These are phyloP conservation scores for Tetrapedia diversipes DNA, from an alignment of 2,888 invertebrate species.

Conservation along the genomic window DNA sequence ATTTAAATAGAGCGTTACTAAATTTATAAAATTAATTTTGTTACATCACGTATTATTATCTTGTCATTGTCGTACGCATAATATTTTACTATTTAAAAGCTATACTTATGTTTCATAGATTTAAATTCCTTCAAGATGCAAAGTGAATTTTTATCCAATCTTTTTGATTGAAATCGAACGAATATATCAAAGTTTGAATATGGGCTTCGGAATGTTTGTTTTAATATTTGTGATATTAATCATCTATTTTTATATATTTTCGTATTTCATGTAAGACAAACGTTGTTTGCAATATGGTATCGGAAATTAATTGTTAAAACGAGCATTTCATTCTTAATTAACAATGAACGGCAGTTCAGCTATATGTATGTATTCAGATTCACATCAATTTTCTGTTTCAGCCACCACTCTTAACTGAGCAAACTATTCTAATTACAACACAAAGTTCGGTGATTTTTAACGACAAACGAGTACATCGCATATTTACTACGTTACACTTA, in stretches of 20 bases:
- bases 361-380: slow-evolving; percentile 49
- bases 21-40: slow-evolving; percentile 62
- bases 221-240: not conserved
- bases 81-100: not conserved
- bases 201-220: too few species aligned
- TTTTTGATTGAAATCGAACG: not conserved
- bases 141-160: not conserved
- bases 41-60: slow-evolving; percentile 47
- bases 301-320: too few species aligned
- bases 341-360: not conserved
- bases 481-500: not conserved
- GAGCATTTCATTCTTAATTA: not conserved
- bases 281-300: too few species aligned
- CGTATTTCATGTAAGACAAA: not conserved
- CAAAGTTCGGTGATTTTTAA: not conserved
- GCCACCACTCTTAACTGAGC: not conserved
- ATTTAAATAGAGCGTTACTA: slow-evolving; percentile 74
- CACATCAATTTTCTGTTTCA: slow-evolving; percentile 44
- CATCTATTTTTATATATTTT: not conserved
- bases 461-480: not conserved
- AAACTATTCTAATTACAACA: not conserved
- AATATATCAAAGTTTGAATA: not conserved
- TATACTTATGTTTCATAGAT: not conserved
- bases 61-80: not conserved
- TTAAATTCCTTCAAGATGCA: not conserved